Conservation (phyloP, 2,888 invertebrate species). For the Automeris io region DNA sequence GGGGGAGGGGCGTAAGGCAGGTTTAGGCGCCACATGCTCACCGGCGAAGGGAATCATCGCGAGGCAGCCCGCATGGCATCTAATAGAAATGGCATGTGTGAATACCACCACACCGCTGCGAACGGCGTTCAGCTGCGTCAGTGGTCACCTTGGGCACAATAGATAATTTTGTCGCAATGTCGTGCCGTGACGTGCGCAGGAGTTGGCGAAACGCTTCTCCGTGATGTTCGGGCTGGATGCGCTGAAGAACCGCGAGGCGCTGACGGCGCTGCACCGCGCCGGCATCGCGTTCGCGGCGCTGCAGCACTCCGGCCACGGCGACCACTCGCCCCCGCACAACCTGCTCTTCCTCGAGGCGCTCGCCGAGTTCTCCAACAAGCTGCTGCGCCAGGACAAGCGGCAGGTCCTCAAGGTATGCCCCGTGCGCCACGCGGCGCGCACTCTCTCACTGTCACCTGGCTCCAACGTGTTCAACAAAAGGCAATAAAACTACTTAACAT, state of each 20-base stretch:
- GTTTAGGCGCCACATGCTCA: too few relatives aligned
- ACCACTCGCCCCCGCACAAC: conserved; percentile 87
- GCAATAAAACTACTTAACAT: too few relatives aligned
- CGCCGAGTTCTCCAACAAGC: conserved; percentile 96
- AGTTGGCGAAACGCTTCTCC: conserved; percentile 97
- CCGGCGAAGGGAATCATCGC: too few relatives aligned
- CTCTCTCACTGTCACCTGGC: conserved; percentile 39
- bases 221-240: conserved; percentile 98
- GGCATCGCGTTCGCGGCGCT: conserved; percentile 90
- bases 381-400: conserved; percentile 97
- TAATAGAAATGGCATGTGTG: too few relatives aligned
- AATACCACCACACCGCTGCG: too few relatives aligned
- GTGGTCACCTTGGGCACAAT: too few relatives aligned
- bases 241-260: conserved; percentile 96
- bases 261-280: conserved; percentile 95
- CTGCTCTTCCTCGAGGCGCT: conserved; percentile 96
- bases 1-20: too few relatives aligned
- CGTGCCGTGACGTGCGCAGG: conserved; percentile 65
- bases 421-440: conserved; percentile 28
- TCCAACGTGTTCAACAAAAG: too few relatives aligned
- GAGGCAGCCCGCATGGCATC: too few relatives aligned
- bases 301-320: conserved; percentile 29
- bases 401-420: conserved; percentile 88
- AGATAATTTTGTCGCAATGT: neutral
- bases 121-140: too few relatives aligned